Evolutionary conservation across 2,113 vertebrate genomes (phyloP).

Genomic region (Aldabrachelys gigantea): DNA sequence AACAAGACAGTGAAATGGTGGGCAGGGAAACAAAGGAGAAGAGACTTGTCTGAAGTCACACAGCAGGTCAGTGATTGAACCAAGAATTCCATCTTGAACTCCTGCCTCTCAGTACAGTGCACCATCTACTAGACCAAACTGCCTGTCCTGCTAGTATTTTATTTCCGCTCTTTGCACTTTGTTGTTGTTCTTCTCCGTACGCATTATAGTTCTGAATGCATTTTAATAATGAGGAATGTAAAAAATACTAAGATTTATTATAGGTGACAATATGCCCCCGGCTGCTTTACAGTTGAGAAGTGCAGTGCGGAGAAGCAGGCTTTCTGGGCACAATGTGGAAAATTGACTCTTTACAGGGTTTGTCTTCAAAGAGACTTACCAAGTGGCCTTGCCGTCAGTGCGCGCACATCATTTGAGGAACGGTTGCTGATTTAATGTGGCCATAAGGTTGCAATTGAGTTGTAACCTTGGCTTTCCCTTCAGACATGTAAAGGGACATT

Average conservation of each 20-base stretch:
- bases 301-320: background rate
- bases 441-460: background rate
- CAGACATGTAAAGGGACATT: background rate
- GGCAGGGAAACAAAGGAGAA: too few relatives aligned
- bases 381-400: background rate
- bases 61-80: too few relatives aligned
- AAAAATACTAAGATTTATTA: background rate
- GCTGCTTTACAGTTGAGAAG: background rate
- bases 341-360: background rate
- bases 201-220: background rate
- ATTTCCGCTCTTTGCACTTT: background rate
- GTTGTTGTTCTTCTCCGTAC: background rate
- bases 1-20: background rate
- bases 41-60: too few relatives aligned
- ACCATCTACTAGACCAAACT: background rate
- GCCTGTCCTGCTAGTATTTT: background rate
- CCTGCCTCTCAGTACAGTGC: background rate
- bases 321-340: background rate
- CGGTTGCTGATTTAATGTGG: background rate
- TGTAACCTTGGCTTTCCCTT: background rate
- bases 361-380: background rate
- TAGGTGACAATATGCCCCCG: background rate
- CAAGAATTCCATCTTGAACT: background rate
- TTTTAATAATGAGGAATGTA: background rate
- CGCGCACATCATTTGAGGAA: fast-evolving